Evolutionary conservation across 2,113 vertebrate species (phyloP).

Genomic region (Ictalurus punctatus): DNA sequence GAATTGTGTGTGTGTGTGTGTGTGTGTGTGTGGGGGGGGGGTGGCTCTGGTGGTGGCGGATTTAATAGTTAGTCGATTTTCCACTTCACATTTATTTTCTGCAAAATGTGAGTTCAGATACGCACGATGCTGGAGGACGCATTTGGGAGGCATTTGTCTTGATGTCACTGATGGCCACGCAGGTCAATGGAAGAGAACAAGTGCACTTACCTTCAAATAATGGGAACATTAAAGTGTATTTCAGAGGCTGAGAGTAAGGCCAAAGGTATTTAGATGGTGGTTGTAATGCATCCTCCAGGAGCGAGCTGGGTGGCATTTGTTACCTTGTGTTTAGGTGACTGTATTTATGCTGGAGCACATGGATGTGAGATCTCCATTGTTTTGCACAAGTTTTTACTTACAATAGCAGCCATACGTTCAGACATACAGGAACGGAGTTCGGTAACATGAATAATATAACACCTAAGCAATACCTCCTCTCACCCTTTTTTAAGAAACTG

Average conservation of each 20-base stretch:
- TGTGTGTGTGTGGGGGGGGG: background rate
- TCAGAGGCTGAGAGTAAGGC: conserved; percentile 55
- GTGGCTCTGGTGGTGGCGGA: background rate
- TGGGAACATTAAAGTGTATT: conserved; percentile 60
- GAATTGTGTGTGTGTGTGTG: conserved; percentile 30
- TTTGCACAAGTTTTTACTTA: conserved; percentile 53
- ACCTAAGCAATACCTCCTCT: conserved; percentile 33
- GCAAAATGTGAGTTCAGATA: conserved; percentile 54
- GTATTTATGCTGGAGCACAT: conserved; percentile 43
- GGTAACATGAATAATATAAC: conserved; percentile 58
- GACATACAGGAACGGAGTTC: conserved; percentile 32
- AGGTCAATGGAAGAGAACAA: conserved; percentile 52
- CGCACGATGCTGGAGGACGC: conserved; percentile 24
- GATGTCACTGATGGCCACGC: conserved; percentile 46
- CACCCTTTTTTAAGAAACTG: conserved; percentile 65
- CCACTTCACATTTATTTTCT: conserved; percentile 54
- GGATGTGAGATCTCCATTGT: conserved; percentile 65
- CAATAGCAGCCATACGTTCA: conserved; percentile 44
- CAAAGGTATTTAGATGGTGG: conserved; percentile 55
- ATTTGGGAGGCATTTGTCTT: conserved; percentile 54
- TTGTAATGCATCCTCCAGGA: conserved; percentile 59
- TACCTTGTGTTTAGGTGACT: conserved; percentile 66
- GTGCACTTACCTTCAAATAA: conserved; percentile 60
- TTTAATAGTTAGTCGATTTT: conserved; percentile 46
- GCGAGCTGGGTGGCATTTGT: conserved; percentile 61